These are phyloP conservation scores for Hippocampus abdominalis DNA, from an alignment of 2,113 vertebrate species.

Conservation along the genomic window DNA sequence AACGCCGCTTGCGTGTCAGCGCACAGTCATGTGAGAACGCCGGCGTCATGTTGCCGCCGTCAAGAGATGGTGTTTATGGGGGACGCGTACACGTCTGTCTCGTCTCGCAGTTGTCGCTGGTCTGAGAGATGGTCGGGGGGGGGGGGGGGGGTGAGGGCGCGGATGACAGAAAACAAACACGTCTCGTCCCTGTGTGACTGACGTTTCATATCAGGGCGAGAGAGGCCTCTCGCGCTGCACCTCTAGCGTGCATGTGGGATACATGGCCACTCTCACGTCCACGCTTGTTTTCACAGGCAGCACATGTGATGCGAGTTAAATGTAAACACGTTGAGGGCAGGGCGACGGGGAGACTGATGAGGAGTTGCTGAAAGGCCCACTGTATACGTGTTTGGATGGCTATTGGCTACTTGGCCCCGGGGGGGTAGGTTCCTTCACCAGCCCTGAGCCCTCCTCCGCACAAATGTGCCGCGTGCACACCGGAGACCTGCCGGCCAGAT, in stretches of 20 bases:
- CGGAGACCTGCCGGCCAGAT: constrained; percentile 59
- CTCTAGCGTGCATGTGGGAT: constrained; percentile 13
- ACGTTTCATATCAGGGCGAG: constrained; percentile 38
- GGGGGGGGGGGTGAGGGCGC: constrained; percentile 33
- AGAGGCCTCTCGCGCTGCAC: constrained; percentile 17
- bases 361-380: constrained; percentile 35
- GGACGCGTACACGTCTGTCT: constrained; percentile 31
- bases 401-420: constrained; percentile 13
- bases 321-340: constrained; percentile 41
- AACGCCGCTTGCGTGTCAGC: constrained; percentile 34
- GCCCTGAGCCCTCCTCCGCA: constrained; percentile 19
- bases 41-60: constrained; percentile 27
- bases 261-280: constrained; percentile 33
- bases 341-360: constrained; percentile 49
- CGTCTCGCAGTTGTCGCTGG: constrained; percentile 41
- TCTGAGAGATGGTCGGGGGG: constrained; percentile 47
- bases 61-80: constrained; percentile 42
- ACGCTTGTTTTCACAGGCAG: constrained; percentile 23
- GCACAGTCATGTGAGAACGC: constrained; percentile 44
- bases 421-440: constrained; percentile 30
- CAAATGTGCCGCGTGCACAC: constrained; percentile 27
- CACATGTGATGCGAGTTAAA: constrained; percentile 38
- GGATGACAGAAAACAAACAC: constrained; percentile 50
- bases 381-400: constrained; percentile 18
- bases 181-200: constrained; percentile 34